Percentiles rank a stretch among this genome's conserved stretches.
Conservation (phyloP, 1,140 invertebrate genomes). For the Calycopis cecrops region DNA sequence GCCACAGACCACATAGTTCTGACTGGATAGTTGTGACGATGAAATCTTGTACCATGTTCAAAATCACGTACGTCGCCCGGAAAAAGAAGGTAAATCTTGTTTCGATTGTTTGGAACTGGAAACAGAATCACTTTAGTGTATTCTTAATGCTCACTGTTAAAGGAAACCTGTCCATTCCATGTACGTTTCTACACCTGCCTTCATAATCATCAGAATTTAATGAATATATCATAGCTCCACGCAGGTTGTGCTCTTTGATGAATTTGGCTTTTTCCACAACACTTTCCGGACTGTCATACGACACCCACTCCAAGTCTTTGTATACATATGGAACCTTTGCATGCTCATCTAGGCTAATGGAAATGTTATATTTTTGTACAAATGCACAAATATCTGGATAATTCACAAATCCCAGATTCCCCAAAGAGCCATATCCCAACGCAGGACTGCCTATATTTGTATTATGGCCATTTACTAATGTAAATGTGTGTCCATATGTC, state of each 20-base stretch:
- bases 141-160: constrained; percentile 44
- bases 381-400: constrained; percentile 84
- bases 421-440: constrained; percentile 78
- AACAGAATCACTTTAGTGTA: constrained; percentile 15
- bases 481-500: constrained; percentile 91
- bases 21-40: constrained; percentile 31
- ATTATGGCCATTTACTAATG: constrained; percentile 80
- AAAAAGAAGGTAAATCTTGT: constrained; percentile 53
- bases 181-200: constrained; percentile 33
- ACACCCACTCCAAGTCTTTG: constrained; percentile 88
- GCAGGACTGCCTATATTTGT: constrained; percentile 82
- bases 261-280: constrained; percentile 83
- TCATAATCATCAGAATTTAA: constrained; percentile 83
- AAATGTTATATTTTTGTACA: constrained; percentile 49
- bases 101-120: background rate
- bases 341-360: constrained; percentile 78
- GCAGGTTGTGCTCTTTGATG: constrained; percentile 78
- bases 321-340: constrained; percentile 88
- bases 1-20: constrained; percentile 4
- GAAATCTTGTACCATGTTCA: constrained; percentile 64
- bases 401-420: constrained; percentile 82
- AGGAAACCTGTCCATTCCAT: constrained; percentile 42
- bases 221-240: constrained; percentile 86
- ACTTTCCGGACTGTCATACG: constrained; percentile 88
- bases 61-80: constrained; percentile 63